phyloP scores from a whole-genome alignment of 2,888 invertebrate species.

The Leptopilina myrica region DNA sequence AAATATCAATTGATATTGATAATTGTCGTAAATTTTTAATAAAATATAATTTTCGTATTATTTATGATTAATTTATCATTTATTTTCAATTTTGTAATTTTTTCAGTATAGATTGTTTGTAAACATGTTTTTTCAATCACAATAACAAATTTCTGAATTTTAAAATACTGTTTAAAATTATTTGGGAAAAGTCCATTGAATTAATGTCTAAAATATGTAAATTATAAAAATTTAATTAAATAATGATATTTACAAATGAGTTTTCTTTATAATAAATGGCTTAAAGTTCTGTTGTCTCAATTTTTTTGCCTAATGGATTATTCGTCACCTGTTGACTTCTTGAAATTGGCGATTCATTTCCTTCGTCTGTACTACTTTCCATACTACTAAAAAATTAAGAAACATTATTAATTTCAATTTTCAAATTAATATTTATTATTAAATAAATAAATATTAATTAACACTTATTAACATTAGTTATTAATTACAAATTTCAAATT shows the following conservation, averaged over 20 bases:
- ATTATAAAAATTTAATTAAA: not conserved
- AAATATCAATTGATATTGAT: not conserved
- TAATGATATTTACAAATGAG: conserved; percentile 17
- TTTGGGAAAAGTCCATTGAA: not conserved
- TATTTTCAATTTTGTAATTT: no score
- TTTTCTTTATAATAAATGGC: conserved; percentile 42
- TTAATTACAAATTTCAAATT: no score
- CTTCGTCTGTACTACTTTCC: conserved; percentile 67
- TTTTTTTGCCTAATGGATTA: conserved; percentile 72
- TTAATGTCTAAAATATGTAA: conserved; percentile 21
- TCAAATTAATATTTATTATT: no score
- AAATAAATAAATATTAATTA: no score
- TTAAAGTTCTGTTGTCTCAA: conserved; percentile 73
- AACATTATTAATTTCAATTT: conserved; percentile 39
- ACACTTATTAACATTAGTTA: no score
- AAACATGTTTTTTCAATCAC: no score
- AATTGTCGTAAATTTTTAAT: not conserved
- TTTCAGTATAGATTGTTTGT: no score
- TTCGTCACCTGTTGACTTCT: conserved; percentile 67
- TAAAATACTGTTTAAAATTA: no score
- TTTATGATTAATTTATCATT: no score
- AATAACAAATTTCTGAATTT: no score
- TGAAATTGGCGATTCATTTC: conserved; percentile 60
- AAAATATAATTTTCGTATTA: no score
- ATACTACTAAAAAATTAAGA: conserved; percentile 59